Base-by-base conservation (phyloP, 2,113 vertebrate species). In the Talpa occidentalis region DNA sequence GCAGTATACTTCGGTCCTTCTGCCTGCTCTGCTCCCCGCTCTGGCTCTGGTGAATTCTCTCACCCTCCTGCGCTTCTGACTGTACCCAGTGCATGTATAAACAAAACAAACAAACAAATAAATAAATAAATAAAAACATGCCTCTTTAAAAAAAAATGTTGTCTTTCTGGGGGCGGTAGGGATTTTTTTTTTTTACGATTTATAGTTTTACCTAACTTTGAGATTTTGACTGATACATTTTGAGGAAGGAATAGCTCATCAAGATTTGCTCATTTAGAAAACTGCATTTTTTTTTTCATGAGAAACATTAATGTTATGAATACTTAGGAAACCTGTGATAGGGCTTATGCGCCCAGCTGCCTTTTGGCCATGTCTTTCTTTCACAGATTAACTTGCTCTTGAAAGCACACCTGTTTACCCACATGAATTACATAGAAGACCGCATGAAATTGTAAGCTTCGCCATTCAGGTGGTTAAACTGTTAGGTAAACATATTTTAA, bases 191-290 rank as follows among this genome's bases (percentile, higher is more conserved):
- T 88, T 88, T 66, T 78, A 26, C 16, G 80, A 88, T 88, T 40
- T 77, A 47, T 79, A 42, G 44, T 81, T 95, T 96, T 84, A 37
- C 37, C 67, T 86, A 73, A 66, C 30, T 49, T 78, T 79, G 22
- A 81, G 30, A 56, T 42, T 8, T 40, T 89, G 14, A 64, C 44
- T 91, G 14, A 67, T 94, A 2, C 47, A 56, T 67, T 72, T 93
- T 93, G 76, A 91, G 62, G 35, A 67, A 62, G 49, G 54, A 91
- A 37, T 69, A 44, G 8, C 35, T 82, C 70, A 74, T 88, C 74
- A 73, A 91, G n/a, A 73, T 15, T 60, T 37, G 21, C 8, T 44
- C 49, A 30, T 59, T 96, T 78, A 82, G 64, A 93, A 95, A 93
- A 32, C 30, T 73, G 14, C 28, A 52, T 86, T 95, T 73, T 81